These are phyloP conservation scores for Paralichthys olivaceus DNA, from an alignment of 2,113 vertebrate species.

Conservation along the genomic window DNA sequence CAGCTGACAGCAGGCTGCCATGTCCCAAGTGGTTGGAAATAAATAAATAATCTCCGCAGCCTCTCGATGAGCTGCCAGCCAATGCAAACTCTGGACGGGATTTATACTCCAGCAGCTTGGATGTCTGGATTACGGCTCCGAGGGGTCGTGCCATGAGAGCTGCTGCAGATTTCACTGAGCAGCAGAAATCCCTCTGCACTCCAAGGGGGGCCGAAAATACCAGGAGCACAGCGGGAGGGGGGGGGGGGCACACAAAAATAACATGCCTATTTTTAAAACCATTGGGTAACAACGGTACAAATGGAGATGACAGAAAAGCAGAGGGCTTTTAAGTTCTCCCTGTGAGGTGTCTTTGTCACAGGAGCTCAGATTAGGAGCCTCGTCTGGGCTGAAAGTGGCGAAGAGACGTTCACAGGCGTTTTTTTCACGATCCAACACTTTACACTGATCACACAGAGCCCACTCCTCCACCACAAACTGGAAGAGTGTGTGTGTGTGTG, in stretches of 20 bases:
- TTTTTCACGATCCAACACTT: too few species aligned
- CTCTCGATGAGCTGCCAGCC: conserved; percentile 58
- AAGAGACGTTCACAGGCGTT: background rate
- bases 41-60: conserved; percentile 52
- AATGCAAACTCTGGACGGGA: conserved; percentile 55
- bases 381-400: background rate
- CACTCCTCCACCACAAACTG: too few species aligned
- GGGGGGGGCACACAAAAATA: conserved; percentile 18
- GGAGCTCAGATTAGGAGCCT: background rate
- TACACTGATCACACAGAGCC: background rate
- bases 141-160: conserved; percentile 58
- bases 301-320: background rate
- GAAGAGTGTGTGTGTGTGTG: background rate
- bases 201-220: conserved; percentile 38
- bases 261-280: conserved; percentile 60
- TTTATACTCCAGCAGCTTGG: conserved; percentile 68
- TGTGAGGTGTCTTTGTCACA: background rate
- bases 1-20: conserved; percentile 53
- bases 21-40: conserved; percentile 50
- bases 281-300: conserved; percentile 34
- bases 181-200: conserved; percentile 64
- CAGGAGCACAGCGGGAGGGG: conserved; percentile 20
- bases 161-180: conserved; percentile 63
- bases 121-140: conserved; percentile 75
- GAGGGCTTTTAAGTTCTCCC: background rate